Evolutionary conservation across 2,797 vertebrate genomes (phyloP).

Genomic region (Bradypus variegatus): DNA sequence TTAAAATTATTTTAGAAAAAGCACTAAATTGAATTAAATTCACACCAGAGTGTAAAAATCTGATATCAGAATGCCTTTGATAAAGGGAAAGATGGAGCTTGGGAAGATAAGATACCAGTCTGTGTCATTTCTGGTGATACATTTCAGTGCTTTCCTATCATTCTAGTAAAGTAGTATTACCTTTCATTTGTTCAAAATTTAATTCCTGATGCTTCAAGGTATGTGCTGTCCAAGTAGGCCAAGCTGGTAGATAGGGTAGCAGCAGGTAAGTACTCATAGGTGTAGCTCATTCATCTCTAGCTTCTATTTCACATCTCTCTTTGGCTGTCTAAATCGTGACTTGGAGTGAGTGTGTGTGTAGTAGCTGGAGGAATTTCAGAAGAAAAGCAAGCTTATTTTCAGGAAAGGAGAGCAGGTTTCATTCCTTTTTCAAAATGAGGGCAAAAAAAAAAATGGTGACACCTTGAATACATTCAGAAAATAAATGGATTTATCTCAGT

Average conservation of each 20-base stretch:
- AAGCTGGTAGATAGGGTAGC: background rate
- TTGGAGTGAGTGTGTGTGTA: background rate
- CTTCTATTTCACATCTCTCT: background rate
- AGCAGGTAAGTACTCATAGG: background rate
- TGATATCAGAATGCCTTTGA: background rate
- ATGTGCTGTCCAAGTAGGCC: background rate
- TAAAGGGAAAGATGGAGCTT: background rate
- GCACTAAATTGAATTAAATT: background rate
- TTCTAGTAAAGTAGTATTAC: background rate
- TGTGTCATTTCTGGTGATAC: background rate
- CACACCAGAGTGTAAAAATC: background rate
- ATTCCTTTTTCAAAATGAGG: constrained; percentile 6
- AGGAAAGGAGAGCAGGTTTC: background rate
- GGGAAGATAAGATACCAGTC: background rate
- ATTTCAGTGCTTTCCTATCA: background rate
- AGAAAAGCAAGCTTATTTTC: background rate
- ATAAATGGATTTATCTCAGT: constrained; percentile 20
- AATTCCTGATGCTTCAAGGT: background rate
- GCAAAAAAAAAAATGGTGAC: background rate
- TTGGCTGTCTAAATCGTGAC: background rate
- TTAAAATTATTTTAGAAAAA: background rate
- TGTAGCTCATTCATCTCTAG: background rate
- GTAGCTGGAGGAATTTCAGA: background rate
- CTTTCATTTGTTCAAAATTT: background rate
- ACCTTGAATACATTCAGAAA: constrained; percentile 19